These are phyloP conservation scores for Pungitius pungitius DNA, from an alignment of 2,113 vertebrate genomes.

Conservation along the genomic window DNA sequence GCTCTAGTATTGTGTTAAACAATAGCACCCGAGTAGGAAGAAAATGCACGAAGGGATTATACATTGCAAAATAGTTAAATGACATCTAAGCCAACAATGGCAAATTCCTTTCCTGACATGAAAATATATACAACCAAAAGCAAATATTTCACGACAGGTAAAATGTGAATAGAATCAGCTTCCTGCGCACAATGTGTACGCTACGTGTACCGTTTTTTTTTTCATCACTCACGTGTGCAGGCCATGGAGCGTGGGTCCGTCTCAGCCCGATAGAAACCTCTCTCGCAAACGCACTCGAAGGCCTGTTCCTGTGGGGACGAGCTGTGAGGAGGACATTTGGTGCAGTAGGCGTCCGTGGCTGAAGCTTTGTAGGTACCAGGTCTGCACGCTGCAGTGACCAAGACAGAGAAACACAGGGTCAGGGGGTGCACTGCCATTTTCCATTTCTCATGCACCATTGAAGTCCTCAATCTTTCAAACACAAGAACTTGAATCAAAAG, in stretches of 20 bases:
- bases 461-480: not conserved
- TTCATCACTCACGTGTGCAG: slow-evolving; percentile 82
- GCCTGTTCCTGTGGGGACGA: slow-evolving; percentile 81
- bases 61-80: slow-evolving; percentile 27
- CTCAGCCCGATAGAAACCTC: slow-evolving; percentile 81
- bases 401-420: slow-evolving; percentile 27
- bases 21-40: slow-evolving; percentile 7
- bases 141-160: slow-evolving; percentile 12
- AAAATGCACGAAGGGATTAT: slow-evolving; percentile 10
- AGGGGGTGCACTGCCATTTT: not conserved
- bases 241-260: slow-evolving; percentile 82
- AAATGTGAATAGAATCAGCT: slow-evolving; percentile 20
- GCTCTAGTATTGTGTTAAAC: slow-evolving; percentile 19
- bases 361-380: slow-evolving; percentile 85
- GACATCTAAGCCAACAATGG: slow-evolving; percentile 18
- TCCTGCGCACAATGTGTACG: not conserved
- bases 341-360: slow-evolving; percentile 82
- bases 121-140: slow-evolving; percentile 2
- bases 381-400: slow-evolving; percentile 77
- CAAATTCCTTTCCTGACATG: slow-evolving; percentile 1
- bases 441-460: not conserved
- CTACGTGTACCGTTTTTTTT: slow-evolving; percentile 4
- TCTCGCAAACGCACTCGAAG: slow-evolving; percentile 81
- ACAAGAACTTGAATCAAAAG: no score
- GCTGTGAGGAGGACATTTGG: slow-evolving; percentile 85